Percentiles rank a stretch among this genome's conserved stretches.
These are phyloP conservation scores for Uropsilus gracilis DNA, from an alignment of 2,113 vertebrate genomes.

Conservation along the genomic window DNA sequence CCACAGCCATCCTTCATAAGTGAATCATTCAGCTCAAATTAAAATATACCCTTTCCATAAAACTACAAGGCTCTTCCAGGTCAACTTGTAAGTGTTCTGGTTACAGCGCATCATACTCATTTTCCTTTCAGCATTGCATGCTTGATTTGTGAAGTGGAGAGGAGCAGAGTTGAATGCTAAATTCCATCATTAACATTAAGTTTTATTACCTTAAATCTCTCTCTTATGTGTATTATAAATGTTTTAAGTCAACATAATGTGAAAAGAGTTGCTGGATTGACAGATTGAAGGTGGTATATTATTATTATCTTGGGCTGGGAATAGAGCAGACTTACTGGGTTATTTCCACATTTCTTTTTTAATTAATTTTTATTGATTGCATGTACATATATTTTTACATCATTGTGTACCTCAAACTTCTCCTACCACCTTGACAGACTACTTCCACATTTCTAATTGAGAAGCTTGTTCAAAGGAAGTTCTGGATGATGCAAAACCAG, in stretches of 20 bases:
- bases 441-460: neutral
- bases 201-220: constrained; percentile 34
- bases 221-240: neutral
- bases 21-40: neutral
- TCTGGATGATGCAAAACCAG: neutral
- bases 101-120: neutral
- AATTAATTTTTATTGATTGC: too few relatives aligned
- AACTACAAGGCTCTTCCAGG: neutral
- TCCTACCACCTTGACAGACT: too few relatives aligned
- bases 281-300: neutral
- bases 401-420: too few relatives aligned
- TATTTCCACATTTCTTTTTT: neutral
- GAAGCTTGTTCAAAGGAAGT: neutral
- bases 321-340: neutral
- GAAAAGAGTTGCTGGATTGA: neutral
- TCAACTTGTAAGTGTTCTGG: neutral
- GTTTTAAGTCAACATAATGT: constrained; percentile 29
- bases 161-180: neutral
- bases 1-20: constrained; percentile 17
- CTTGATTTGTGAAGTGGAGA: constrained; percentile 24
- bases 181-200: constrained; percentile 37
- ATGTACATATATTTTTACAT: too few relatives aligned
- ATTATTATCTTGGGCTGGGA: neutral
- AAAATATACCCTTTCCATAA: neutral
- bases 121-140: neutral